Base-by-base conservation (phyloP, 2,113 vertebrate species). In the Apodemus speciosus region DNA sequence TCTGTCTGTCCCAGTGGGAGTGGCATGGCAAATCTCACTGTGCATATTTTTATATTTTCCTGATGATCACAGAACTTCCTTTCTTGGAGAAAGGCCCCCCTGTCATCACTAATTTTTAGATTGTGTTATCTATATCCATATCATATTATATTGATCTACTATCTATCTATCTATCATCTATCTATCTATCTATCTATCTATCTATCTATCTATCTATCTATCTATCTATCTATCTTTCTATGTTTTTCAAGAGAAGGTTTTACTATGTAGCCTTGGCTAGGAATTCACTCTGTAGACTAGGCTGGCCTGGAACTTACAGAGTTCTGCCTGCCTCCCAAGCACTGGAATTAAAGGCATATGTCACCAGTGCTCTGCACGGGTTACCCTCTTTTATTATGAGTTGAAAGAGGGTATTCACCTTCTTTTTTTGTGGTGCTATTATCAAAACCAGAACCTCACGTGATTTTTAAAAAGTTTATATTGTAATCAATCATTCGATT, bases 71-170 rank as follows among this genome's bases (percentile, higher is more conserved):
- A 35, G 15, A 35, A 15, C 38, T 60, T 43, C 72, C 68, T 76
- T 62, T 96, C 58, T 38, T 81, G 25, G 90, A 93, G 77, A 88
- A 85, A 90, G 75, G 18, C 64, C 30, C 80, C 32, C 56, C 53
- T 58, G n/a, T 69, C 58, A 85, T 92, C 58, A 21, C 46, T 81
- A 58, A 6, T 66, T 95, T 77, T 84, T 46, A 86, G 35, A 86
- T 73, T 72, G 86, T 18, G 9, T 80, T 89, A 14, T 69, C 51
- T 62, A 62, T 62, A 62, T 62, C 58, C 21, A 60, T 60, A 60
- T 21, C 58, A 58, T 58, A 21, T 58, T 58, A 20, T 58, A 58
- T 58, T 18, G 18, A 58, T 58, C 18, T 21, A 58, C 16, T 4
- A 18, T 56, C 53, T 56, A 18, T 56, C 53, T 16, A 56, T 18